Conservation (phyloP, 2,113 vertebrate genomes). For the Cinclus cinclus region DNA sequence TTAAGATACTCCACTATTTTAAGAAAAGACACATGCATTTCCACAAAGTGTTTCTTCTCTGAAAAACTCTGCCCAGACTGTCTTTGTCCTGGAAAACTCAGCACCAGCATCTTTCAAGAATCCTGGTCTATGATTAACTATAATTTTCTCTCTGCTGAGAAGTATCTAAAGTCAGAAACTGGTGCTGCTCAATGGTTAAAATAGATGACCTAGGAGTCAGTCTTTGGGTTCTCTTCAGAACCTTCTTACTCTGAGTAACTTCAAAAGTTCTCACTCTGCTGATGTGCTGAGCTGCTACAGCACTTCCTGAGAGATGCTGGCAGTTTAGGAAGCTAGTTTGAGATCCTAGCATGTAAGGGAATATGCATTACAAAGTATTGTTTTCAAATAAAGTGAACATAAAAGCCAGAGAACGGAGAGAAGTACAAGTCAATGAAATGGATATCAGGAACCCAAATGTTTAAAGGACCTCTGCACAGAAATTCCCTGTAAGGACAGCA, state of each 20-base stretch:
- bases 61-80: not conserved
- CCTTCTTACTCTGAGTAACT: not conserved
- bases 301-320: not conserved
- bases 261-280: not conserved
- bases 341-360: not conserved
- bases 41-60: not conserved
- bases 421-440: not conserved
- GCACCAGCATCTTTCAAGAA: not conserved
- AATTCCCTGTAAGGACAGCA: not conserved
- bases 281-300: not conserved
- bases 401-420: not conserved
- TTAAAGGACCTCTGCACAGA: not conserved
- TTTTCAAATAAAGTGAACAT: not conserved
- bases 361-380: not conserved
- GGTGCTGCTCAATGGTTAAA: not conserved
- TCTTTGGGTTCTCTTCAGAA: not conserved
- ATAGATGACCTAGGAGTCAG: not conserved
- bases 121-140: not conserved
- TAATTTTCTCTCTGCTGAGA: not conserved
- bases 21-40: not conserved
- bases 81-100: not conserved
- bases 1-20: not conserved
- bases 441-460: not conserved
- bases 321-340: not conserved
- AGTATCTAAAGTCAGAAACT: not conserved